phyloP scores from a whole-genome alignment of 2,888 invertebrate genomes.

The Eupithecia pulchellata region DNA sequence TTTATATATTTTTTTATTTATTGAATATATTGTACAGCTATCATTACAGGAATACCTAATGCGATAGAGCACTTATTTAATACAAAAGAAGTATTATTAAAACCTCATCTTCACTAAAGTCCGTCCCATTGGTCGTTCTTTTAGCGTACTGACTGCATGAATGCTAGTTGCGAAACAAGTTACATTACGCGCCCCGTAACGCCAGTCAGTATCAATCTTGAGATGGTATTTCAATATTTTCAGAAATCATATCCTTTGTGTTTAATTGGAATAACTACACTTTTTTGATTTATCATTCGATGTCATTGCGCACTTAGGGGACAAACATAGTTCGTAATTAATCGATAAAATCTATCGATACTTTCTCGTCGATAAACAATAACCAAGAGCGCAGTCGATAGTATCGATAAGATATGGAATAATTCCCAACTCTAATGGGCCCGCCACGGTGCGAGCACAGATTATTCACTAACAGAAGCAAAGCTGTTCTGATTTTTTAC shows the following conservation, averaged over 20 bases:
- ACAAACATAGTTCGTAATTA: conserved; percentile 74
- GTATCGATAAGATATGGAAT: conserved; percentile 80
- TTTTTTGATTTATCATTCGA: conserved; percentile 40
- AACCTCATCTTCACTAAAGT: too few species aligned
- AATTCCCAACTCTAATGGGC: conserved; percentile 80
- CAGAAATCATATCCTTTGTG: not conserved
- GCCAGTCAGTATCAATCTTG: too few species aligned
- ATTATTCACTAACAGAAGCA: conserved; percentile 17
- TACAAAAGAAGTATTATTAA: too few species aligned
- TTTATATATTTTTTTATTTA: too few species aligned
- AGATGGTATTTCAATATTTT: not conserved
- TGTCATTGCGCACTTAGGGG: conserved; percentile 75
- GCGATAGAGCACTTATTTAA: too few species aligned
- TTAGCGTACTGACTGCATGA: too few species aligned
- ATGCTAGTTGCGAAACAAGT: too few species aligned
- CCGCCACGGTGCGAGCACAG: conserved; percentile 62
- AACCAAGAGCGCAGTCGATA: conserved; percentile 76
- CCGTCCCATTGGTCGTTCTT: too few species aligned
- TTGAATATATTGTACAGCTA: too few species aligned
- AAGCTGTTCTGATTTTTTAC: not conserved
- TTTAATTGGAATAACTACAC: conserved; percentile 17
- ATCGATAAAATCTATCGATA: conserved; percentile 73
- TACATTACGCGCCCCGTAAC: too few species aligned
- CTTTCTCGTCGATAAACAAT: conserved; percentile 82
- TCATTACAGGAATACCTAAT: too few species aligned